Conservation (phyloP, 2,113 vertebrate species). For the Xiphophorus couchianus region DNA sequence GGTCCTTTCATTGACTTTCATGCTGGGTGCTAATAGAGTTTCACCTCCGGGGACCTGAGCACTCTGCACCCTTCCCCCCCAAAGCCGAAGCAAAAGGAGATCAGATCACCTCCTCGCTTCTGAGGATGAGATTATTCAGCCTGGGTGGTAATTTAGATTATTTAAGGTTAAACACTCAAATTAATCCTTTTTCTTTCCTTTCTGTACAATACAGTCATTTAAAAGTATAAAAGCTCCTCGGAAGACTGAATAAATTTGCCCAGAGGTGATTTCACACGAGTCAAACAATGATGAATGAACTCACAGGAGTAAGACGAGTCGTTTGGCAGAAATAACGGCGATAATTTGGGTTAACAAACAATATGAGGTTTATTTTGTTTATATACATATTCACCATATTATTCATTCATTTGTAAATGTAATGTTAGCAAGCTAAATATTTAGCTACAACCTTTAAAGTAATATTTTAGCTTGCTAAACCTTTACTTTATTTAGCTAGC, state of each 20-base stretch:
- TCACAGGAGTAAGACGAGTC: too few relatives aligned
- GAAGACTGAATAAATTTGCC: too few relatives aligned
- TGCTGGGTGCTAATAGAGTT: slow-evolving; percentile 73
- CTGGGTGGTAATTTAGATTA: slow-evolving; percentile 29
- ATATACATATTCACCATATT: too few relatives aligned
- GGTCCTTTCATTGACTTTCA: slow-evolving; percentile 73
- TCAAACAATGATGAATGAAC: too few relatives aligned
- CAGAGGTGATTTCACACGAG: background rate
- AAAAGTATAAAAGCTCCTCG: slow-evolving; percentile 23
- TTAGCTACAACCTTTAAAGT: too few relatives aligned
- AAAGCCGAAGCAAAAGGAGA: slow-evolving; percentile 33
- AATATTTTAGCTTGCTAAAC: too few relatives aligned
- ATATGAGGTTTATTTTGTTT: too few relatives aligned
- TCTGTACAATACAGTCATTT: slow-evolving; percentile 12
- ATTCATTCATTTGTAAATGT: too few relatives aligned
- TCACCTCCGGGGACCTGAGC: slow-evolving; percentile 66
- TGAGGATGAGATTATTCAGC: slow-evolving; percentile 64
- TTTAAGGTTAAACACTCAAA: slow-evolving; percentile 31
- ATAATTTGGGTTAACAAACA: too few relatives aligned
- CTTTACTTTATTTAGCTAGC: too few relatives aligned
- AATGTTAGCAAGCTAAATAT: too few relatives aligned
- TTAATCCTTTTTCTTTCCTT: slow-evolving; percentile 17
- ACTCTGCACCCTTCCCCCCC: slow-evolving; percentile 15
- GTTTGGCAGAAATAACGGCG: too few relatives aligned
- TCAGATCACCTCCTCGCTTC: slow-evolving; percentile 50